Evolutionary conservation across 92 coral and sea anemone genomes (phyloP).

Genomic region (Epizoanthus scotinus): DNA sequence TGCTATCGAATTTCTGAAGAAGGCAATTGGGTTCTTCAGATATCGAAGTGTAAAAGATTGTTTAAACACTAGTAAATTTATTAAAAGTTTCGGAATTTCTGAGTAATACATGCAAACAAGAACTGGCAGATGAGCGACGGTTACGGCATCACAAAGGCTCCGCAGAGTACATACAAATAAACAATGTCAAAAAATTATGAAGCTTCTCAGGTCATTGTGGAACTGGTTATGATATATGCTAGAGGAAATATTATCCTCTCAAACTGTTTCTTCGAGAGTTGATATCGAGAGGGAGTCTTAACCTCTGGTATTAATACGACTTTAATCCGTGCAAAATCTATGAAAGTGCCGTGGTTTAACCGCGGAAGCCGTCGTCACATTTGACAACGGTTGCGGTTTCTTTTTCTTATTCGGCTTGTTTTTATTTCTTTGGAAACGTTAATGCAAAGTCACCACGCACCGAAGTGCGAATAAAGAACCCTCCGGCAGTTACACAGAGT

Average conservation of each 20-base stretch:
- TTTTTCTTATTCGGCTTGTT: constrained; percentile 26
- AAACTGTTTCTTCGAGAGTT: constrained; percentile 15
- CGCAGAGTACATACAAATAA: not conserved
- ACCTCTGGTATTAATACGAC: constrained; percentile 14
- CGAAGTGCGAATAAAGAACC: constrained; percentile 1
- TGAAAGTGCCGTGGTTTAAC: constrained; percentile 1
- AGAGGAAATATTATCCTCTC: constrained; percentile 39
- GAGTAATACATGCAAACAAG: not conserved
- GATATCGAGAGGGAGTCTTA: constrained; percentile 28
- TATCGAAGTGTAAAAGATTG: not conserved
- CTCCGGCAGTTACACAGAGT: not conserved
- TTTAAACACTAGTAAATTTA: constrained; percentile 4
- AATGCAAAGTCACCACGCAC: constrained; percentile 24
- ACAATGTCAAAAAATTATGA: constrained; percentile 11
- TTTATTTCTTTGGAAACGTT: constrained; percentile 25
- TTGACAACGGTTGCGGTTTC: constrained; percentile 19
- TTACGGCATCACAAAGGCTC: not conserved
- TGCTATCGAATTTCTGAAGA: constrained; percentile 39
- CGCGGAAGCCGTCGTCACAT: constrained; percentile 5
- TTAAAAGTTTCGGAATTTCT: too few relatives aligned
- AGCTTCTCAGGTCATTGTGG: constrained; percentile 16
- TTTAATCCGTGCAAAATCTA: constrained; percentile 17
- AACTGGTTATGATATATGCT: not conserved
- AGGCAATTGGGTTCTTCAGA: constrained; percentile 14
- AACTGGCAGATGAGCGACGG: constrained; percentile 2